Conservation (phyloP, 2,113 vertebrate species). For the Gadus macrocephalus region DNA sequence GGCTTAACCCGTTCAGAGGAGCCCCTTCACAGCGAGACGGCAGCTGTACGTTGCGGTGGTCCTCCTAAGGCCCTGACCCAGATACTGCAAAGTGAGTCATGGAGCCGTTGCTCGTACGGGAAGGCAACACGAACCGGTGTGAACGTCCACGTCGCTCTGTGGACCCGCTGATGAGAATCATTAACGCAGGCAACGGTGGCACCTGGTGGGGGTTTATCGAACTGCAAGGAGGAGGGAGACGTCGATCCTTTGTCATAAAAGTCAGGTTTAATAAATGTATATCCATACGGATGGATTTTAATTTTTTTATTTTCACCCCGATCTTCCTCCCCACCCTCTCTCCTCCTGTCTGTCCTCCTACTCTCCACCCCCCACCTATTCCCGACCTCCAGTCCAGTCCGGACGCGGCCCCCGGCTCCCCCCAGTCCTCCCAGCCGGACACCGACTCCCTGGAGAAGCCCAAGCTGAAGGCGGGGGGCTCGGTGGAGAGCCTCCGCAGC, state of each 20-base stretch:
- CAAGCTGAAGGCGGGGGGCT: conserved; percentile 94
- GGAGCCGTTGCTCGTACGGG: not conserved
- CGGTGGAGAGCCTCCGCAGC: conserved; percentile 93
- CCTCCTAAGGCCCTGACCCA: conserved; percentile 33
- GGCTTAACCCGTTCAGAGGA: not conserved
- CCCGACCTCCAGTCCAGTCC: conserved; percentile 75
- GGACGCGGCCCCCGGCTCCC: conserved; percentile 80
- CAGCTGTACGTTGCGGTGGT: conserved; percentile 27
- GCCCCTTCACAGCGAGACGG: not conserved
- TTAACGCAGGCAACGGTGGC: conserved; percentile 42
- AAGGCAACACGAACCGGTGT: conserved; percentile 6
- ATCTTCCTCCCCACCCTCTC: not conserved
- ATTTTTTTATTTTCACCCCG: not conserved
- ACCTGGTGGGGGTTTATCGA: conserved; percentile 47
- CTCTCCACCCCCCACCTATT: not conserved
- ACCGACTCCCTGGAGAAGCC: conserved; percentile 86
- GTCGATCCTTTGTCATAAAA: not conserved
- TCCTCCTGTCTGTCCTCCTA: not conserved
- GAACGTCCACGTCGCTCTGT: not conserved
- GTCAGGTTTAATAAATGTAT: not conserved
- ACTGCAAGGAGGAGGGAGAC: too few relatives aligned
- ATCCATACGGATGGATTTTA: not conserved
- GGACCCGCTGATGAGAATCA: not conserved
- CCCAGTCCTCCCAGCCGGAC: conserved; percentile 78
- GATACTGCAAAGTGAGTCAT: conserved; percentile 31